Evolutionary conservation across 2,888 invertebrate genomes (phyloP).

Genomic region (Graphium colonna): DNA sequence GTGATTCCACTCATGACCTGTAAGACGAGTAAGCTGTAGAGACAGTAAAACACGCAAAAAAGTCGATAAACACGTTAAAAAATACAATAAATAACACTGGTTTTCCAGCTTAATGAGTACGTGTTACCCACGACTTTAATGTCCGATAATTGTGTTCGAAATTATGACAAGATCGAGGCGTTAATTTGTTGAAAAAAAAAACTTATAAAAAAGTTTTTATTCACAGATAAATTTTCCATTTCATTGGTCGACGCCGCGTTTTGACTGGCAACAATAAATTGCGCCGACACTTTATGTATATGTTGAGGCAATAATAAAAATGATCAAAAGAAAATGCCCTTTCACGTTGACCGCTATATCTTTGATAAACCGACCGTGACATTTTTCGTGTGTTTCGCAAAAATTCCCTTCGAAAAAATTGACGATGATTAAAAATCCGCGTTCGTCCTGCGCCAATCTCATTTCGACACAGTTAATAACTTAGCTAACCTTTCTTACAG

Average conservation of each 20-base stretch:
- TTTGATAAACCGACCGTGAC: slow-evolving; percentile 63
- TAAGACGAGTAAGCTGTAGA: no score
- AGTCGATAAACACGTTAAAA: no score
- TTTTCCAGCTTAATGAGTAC: neutral
- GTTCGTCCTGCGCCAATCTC: slow-evolving; percentile 40
- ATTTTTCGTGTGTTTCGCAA: slow-evolving; percentile 57
- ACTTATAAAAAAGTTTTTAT: slow-evolving; percentile 2
- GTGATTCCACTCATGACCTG: no score
- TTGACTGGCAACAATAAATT: slow-evolving; percentile 13
- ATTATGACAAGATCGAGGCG: neutral
- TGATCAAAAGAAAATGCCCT: slow-evolving; percentile 45
- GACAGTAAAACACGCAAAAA: no score
- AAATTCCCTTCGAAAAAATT: slow-evolving; percentile 44
- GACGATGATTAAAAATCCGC: slow-evolving; percentile 54
- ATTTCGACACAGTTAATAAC: no score
- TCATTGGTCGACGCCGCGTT: slow-evolving; percentile 9
- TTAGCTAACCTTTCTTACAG: slow-evolving; percentile 60
- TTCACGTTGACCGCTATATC: slow-evolving; percentile 47
- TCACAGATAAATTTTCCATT: slow-evolving; percentile 14
- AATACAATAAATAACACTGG: no score
- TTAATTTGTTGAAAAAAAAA: slow-evolving; percentile 3
- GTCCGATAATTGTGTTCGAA: slow-evolving; percentile 1
- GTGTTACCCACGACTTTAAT: neutral
- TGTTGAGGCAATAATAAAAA: no score
- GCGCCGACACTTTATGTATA: slow-evolving; percentile 21